Base-by-base conservation (phyloP, 1,140 invertebrate species). In the Lepidotrigona ventralis region DNA sequence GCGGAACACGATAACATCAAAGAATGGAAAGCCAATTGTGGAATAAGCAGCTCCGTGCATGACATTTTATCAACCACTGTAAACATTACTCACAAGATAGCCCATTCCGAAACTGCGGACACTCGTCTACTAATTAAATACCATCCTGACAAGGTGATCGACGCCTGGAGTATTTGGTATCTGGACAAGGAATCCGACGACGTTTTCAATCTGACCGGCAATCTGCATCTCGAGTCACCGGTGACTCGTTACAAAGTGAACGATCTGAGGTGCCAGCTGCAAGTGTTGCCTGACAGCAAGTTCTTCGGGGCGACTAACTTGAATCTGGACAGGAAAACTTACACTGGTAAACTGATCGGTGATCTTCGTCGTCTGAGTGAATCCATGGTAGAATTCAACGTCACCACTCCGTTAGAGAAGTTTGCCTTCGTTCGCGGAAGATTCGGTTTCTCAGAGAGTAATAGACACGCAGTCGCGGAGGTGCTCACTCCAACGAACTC, bases 401-500 rank as follows among this genome's bases (percentile, higher is more conserved):
- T 97, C 0, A 97, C 96, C 2, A 97, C 96, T 4, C 96, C 97
- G 0, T 92, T 96, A 39, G 95, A 96, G 75, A 96, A 95, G 74
- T 96, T 96, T 84, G 93, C 95, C 1, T 95, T 94, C 6, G 94
- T 97, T 17, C 94, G 94, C 1, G 96, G 95, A n/a, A 94, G 96
- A 51, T 96, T 97, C 87, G 96, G 96, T 26, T 94, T 97, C 46
- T 96, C 96, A 4, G 96, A 97, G 72, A 93, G 93, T 54, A 95
- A 97, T 69, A 94, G 95, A 74, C 96, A 97, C 91, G 93, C 96
- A 0, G 96, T 97, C 1, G 96, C 97, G 0, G 95, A 97, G 91
- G 91, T 97, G 0, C 93, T 95, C 29, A 96, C 96, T 1, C 96
- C 96, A 0, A 94, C 95, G 39, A 95, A 96, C 39, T 95, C 95